Evolutionary conservation across 2,888 invertebrate species (phyloP).

Genomic region (Calliphora vomitoria): DNA sequence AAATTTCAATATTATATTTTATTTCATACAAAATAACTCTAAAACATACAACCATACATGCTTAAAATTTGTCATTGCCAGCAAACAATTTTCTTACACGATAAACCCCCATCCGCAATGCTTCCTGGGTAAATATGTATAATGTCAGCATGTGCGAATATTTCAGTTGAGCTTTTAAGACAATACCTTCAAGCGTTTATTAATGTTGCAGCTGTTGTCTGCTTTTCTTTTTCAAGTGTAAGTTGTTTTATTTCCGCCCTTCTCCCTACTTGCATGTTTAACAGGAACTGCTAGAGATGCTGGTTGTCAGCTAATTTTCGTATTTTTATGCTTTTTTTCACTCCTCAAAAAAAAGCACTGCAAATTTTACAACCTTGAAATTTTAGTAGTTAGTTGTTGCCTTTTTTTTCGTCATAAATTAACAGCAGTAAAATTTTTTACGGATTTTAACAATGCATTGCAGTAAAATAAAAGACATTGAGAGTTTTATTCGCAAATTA

Average conservation of each 20-base stretch:
- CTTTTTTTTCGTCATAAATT: slow-evolving; percentile 26
- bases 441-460: slow-evolving; percentile 16
- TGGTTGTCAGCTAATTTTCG: slow-evolving; percentile 64
- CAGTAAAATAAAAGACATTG: slow-evolving; percentile 44
- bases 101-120: not conserved
- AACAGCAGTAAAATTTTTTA: not conserved
- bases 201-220: slow-evolving; percentile 70
- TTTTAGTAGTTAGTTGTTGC: not conserved
- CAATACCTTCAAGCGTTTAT: slow-evolving; percentile 66
- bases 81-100: no score
- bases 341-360: not conserved
- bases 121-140: slow-evolving; percentile 41
- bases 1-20: no score
- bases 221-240: slow-evolving; percentile 61
- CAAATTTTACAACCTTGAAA: slow-evolving; percentile 45
- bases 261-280: slow-evolving; percentile 24
- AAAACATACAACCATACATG: no score
- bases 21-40: no score
- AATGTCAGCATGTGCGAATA: slow-evolving; percentile 35
- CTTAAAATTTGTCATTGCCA: no score
- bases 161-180: slow-evolving; percentile 68
- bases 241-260: slow-evolving; percentile 50
- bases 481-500: slow-evolving; percentile 30
- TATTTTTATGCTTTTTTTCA: slow-evolving; percentile 25
- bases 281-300: slow-evolving; percentile 24